Conservation (phyloP, 2,888 invertebrate species). For the Heliconius cydno region DNA sequence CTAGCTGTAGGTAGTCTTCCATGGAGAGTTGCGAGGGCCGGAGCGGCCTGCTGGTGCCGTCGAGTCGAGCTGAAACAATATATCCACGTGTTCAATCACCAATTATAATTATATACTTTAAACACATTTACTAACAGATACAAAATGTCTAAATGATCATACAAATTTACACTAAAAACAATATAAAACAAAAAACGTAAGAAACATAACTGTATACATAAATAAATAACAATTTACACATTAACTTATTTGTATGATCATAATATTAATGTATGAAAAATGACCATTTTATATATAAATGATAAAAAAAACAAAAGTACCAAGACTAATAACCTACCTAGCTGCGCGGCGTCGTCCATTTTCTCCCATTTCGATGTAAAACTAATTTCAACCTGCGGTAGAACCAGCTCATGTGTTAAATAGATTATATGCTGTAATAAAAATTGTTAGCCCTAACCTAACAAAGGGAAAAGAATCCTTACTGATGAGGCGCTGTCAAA, state of each 20-base stretch:
- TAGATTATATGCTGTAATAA: slow-evolving; percentile 73
- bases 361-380: slow-evolving; percentile 92
- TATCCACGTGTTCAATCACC: slow-evolving; percentile 51
- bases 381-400: slow-evolving; percentile 78
- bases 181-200: neutral
- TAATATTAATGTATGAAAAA: neutral
- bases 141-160: neutral
- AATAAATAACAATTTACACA: neutral
- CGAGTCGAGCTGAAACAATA: slow-evolving; percentile 92
- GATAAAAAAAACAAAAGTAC: slow-evolving; percentile 34
- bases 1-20: slow-evolving; percentile 95
- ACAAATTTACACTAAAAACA: neutral
- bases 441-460: slow-evolving; percentile 74
- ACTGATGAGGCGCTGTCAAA: slow-evolving; percentile 23
- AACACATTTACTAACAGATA: neutral
- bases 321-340: slow-evolving; percentile 87
- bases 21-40: slow-evolving; percentile 89
- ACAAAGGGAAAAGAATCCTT: slow-evolving; percentile 39
- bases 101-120: neutral
- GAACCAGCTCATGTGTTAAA: slow-evolving; percentile 74
- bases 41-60: slow-evolving; percentile 92
- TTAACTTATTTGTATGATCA: slow-evolving; percentile 16
- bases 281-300: neutral
- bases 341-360: slow-evolving; percentile 91
- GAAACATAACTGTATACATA: neutral